These are phyloP conservation scores for Oryzias melastigma DNA, from an alignment of 2,113 vertebrate species.

Conservation along the genomic window DNA sequence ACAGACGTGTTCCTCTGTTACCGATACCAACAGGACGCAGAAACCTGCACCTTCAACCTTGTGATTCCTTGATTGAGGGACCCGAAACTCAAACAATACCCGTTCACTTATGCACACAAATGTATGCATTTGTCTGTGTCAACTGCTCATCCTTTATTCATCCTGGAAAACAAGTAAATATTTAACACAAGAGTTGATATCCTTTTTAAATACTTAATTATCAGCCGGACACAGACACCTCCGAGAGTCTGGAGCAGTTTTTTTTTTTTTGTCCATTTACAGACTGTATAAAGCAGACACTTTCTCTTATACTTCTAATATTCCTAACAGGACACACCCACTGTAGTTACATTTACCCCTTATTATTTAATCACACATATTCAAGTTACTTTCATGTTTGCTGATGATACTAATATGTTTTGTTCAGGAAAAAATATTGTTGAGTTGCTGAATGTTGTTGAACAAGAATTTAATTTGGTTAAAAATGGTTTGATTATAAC, in stretches of 20 bases:
- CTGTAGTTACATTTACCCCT: too few relatives aligned
- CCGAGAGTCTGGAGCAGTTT: constrained; percentile 1
- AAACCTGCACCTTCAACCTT: constrained; percentile 31
- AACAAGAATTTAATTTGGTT: too few relatives aligned
- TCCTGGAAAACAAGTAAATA: constrained; percentile 75
- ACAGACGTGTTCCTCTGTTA: constrained; percentile 31
- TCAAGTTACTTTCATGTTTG: too few relatives aligned
- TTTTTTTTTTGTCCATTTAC: neutral
- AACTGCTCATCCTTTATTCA: constrained; percentile 79
- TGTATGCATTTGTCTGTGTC: constrained; percentile 42
- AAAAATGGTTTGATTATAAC: too few relatives aligned
- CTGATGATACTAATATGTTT: too few relatives aligned
- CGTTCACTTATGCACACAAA: constrained; percentile 15
- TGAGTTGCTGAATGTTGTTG: too few relatives aligned
- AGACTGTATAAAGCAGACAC: neutral
- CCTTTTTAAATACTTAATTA: constrained; percentile 77
- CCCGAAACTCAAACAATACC: constrained; percentile 17
- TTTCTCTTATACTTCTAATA: too few relatives aligned
- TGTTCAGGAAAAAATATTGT: too few relatives aligned
- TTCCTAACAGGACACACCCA: too few relatives aligned
- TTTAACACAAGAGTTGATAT: constrained; percentile 72
- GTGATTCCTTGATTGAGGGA: constrained; percentile 7
- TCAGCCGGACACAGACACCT: constrained; percentile 54
- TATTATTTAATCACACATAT: too few relatives aligned
- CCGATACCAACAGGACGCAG: constrained; percentile 3